A percentile compares a stretch with the other conserved stretches of the same genome.
phyloP scores from a whole-genome alignment of 2,888 invertebrate species.

The Cosmopolites sordidus region DNA sequence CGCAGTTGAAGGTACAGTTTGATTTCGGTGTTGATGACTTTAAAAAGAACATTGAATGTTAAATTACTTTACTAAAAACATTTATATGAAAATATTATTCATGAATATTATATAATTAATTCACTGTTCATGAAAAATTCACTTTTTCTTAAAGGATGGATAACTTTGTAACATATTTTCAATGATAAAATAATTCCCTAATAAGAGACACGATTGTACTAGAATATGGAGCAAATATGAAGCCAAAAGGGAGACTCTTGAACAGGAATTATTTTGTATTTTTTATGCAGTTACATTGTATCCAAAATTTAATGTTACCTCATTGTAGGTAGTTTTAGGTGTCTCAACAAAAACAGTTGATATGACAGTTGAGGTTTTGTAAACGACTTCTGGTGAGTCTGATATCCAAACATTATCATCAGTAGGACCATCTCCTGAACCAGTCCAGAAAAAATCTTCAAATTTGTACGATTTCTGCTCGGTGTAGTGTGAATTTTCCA shows the following conservation, averaged over 20 bases:
- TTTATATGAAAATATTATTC: too few species aligned
- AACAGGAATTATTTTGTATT: too few species aligned
- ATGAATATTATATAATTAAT: too few species aligned
- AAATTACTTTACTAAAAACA: conserved; percentile 6
- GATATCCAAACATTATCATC: conserved; percentile 50
- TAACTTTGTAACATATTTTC: too few species aligned
- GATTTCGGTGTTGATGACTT: conserved; percentile 36
- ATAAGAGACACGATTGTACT: too few species aligned
- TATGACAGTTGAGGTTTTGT: conserved; percentile 64
- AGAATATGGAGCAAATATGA: too few species aligned
- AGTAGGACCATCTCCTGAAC: conserved; percentile 71
- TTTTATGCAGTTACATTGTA: too few species aligned
- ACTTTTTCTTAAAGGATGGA: too few species aligned
- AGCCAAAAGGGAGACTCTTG: too few species aligned
- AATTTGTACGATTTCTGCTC: conserved; percentile 52
- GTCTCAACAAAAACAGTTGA: conserved; percentile 65
- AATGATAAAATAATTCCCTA: too few species aligned
- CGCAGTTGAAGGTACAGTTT: conserved; percentile 53
- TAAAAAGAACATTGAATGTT: conserved; percentile 3
- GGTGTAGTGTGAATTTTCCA: conserved; percentile 37
- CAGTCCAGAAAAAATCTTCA: conserved; percentile 88
- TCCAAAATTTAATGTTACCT: conserved; percentile 17
- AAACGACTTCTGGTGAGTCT: conserved; percentile 54
- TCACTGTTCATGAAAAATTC: too few species aligned
- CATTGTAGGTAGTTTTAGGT: conserved; percentile 27